Percentiles rank a stretch among this genome's conserved stretches.
Conservation (phyloP, 2,888 invertebrate genomes). For the Limnephilus rhombicus region DNA sequence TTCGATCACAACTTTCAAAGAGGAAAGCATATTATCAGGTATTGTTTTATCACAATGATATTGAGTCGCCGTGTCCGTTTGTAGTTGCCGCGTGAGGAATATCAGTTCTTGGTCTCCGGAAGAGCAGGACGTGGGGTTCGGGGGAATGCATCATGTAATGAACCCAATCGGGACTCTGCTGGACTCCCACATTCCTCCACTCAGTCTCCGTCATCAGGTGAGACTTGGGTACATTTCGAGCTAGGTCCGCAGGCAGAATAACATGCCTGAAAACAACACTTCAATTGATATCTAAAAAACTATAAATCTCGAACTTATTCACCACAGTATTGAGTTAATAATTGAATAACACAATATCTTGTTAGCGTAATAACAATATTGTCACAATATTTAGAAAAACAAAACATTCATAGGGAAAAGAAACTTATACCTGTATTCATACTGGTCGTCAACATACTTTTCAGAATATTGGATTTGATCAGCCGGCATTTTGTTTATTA, state of each 20-base stretch:
- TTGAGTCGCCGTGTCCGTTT: slow-evolving; percentile 53
- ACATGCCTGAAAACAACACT: slow-evolving; percentile 85
- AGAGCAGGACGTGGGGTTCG: slow-evolving; percentile 92
- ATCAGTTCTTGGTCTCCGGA: slow-evolving; percentile 79
- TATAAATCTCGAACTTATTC: neutral
- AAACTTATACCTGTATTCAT: slow-evolving; percentile 88
- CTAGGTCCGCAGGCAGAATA: slow-evolving; percentile 90
- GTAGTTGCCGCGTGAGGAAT: slow-evolving; percentile 25
- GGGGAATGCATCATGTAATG: slow-evolving; percentile 96
- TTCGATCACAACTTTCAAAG: neutral
- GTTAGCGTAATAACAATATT: neutral
- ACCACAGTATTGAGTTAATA: neutral
- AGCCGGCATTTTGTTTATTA: slow-evolving; percentile 78
- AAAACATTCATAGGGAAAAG: neutral
- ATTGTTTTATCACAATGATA: slow-evolving; percentile 33
- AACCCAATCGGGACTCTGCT: slow-evolving; percentile 91
- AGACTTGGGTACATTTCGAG: slow-evolving; percentile 90
- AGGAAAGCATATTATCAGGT: neutral
- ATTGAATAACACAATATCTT: neutral
- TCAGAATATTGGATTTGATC: slow-evolving; percentile 95
- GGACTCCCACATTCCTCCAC: slow-evolving; percentile 96
- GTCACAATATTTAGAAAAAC: neutral
- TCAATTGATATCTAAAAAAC: slow-evolving; percentile 7
- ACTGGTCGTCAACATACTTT: slow-evolving; percentile 91
- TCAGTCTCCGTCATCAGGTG: slow-evolving; percentile 96